phyloP scores from a whole-genome alignment of 37 sponge, comb jelly and placozoan species.

The Geodia barretti region DNA sequence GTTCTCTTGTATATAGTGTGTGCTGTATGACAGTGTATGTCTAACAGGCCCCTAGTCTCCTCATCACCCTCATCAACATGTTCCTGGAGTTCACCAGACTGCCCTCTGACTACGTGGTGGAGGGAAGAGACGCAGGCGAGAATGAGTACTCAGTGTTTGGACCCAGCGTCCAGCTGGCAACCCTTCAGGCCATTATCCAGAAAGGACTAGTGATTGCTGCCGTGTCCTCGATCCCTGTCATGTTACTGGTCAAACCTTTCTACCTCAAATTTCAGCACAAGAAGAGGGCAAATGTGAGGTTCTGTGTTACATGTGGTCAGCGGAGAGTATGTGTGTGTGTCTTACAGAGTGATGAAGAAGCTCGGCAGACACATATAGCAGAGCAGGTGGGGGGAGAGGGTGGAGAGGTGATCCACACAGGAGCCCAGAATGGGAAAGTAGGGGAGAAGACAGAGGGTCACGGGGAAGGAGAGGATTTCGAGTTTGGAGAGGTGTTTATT shows the following conservation, averaged over 20 bases:
- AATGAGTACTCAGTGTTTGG: conserved; percentile 20
- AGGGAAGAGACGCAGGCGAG: no score
- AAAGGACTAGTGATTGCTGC: conserved; percentile 60
- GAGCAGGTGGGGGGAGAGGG: neutral
- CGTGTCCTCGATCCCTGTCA: conserved; percentile 76
- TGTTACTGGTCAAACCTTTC: conserved; percentile 67
- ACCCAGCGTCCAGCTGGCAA: conserved; percentile 1
- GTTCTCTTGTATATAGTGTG: no score
- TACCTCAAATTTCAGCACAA: conserved; percentile 45
- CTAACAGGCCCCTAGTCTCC: conserved; percentile 74
- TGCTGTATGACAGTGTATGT: no score
- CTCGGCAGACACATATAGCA: no score
- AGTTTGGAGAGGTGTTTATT: conserved; percentile 64
- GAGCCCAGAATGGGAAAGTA: neutral
- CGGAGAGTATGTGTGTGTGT: no score
- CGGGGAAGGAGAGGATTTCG: neutral
- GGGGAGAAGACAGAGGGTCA: no score
- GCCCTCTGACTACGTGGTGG: neutral
- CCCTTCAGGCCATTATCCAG: conserved; percentile 28
- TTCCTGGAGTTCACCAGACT: conserved; percentile 63
- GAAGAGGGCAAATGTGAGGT: no score
- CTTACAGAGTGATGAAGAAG: no score
- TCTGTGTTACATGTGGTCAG: no score
- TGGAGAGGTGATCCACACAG: conserved; percentile 36
- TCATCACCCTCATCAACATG: conserved; percentile 83